phyloP scores from a whole-genome alignment of 2,797 vertebrate species.

The Phataginus tetradactyla region DNA sequence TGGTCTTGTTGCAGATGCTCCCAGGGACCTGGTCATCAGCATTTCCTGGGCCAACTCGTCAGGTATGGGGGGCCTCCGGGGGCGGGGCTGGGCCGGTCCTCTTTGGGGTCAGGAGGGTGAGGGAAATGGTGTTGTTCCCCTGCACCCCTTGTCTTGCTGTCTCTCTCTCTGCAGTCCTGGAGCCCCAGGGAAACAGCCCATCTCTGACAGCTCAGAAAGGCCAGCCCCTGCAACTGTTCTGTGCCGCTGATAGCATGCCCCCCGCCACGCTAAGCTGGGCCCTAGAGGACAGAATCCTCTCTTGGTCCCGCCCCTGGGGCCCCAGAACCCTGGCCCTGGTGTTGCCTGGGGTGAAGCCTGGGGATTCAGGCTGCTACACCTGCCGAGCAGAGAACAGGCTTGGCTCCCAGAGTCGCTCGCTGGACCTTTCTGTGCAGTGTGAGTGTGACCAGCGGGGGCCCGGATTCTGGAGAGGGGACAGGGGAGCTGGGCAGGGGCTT shows the following conservation, averaged over 20 bases:
- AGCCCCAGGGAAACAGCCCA: background rate
- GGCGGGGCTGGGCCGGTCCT: fast-evolving
- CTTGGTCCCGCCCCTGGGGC: background rate
- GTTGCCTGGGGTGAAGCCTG: background rate
- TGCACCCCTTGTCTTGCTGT: no score
- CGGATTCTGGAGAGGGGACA: fast-evolving
- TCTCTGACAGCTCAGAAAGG: constrained; percentile 31
- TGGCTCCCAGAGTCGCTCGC: background rate
- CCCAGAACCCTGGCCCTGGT: constrained; percentile 16
- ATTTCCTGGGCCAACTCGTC: background rate
- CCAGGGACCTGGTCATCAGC: constrained; percentile 43
- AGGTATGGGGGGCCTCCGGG: constrained; percentile 22
- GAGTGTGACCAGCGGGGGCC: background rate
- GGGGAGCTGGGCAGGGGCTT: background rate
- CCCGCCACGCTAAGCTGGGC: constrained; percentile 44
- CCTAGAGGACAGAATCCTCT: background rate
- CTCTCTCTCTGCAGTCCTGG: background rate
- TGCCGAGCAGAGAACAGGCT: constrained; percentile 58
- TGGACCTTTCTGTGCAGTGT: constrained; percentile 73
- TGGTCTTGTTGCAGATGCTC: constrained; percentile 62
- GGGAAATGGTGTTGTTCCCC: fast-evolving
- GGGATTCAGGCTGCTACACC: constrained; percentile 61
- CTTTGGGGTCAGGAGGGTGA: no score
- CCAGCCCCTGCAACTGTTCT: constrained; percentile 63
- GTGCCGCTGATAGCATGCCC: constrained; percentile 39